Evolutionary conservation across 92 coral and sea anemone species (phyloP).

Genomic region (Zoanthus sociatus): DNA sequence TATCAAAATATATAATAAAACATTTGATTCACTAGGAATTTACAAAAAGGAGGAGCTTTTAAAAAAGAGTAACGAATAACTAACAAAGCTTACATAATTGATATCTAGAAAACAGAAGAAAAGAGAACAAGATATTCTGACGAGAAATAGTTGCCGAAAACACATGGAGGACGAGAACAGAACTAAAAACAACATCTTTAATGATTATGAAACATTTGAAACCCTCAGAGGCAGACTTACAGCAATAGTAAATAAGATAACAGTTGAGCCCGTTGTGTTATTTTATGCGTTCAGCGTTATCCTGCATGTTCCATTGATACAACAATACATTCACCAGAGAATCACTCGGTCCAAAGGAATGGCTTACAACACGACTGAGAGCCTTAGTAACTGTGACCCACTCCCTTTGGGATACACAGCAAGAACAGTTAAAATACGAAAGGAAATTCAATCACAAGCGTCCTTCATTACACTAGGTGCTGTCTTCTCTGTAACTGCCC

Average conservation of each 20-base stretch:
- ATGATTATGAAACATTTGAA: slow-evolving; percentile 4
- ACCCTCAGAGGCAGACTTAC: neutral
- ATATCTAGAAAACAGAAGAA: neutral
- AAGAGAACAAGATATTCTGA: neutral
- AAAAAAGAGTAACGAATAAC: neutral
- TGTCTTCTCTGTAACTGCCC: slow-evolving; percentile 92
- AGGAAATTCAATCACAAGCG: slow-evolving; percentile 89
- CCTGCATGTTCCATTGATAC: slow-evolving; percentile 95
- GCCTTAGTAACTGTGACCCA: slow-evolving; percentile 85
- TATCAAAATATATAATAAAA: too few species aligned
- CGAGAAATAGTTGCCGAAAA: neutral
- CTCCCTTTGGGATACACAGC: slow-evolving; percentile 53
- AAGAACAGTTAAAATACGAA: slow-evolving; percentile 71
- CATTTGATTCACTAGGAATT: too few species aligned
- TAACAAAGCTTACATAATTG: neutral
- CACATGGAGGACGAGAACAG: slow-evolving; percentile 17
- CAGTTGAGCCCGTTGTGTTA: slow-evolving; percentile 97
- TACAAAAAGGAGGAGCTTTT: neutral
- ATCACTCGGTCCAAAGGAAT: slow-evolving; percentile 83
- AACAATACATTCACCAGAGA: slow-evolving; percentile 88
- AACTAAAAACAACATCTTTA: neutral
- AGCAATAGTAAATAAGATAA: slow-evolving; percentile 55
- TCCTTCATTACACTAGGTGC: slow-evolving; percentile 88
- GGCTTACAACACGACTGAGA: slow-evolving; percentile 82
- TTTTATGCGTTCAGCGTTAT: slow-evolving; percentile 97